Conservation (phyloP, 2,888 invertebrate species). For the Scelioninae gen. 1 region DNA sequence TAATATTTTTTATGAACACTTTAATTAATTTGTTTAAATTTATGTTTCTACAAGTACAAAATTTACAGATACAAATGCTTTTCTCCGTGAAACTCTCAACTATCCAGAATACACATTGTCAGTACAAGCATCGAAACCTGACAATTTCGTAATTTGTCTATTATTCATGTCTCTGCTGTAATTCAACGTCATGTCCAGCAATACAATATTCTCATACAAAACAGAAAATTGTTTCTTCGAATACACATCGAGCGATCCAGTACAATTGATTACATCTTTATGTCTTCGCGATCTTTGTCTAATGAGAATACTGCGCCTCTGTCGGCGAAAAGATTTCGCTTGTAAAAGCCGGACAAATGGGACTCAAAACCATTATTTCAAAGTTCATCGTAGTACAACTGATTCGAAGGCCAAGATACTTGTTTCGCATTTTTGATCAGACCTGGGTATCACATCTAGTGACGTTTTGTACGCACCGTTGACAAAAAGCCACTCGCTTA, state of each 20-base stretch:
- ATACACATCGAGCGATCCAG: conserved; percentile 4
- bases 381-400: conserved; percentile 29
- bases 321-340: conserved; percentile 47
- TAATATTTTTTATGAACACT: too few relatives aligned
- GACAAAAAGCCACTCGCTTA: conserved; percentile 5
- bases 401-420: conserved; percentile 19
- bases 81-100: too few relatives aligned
- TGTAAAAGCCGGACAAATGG: conserved; percentile 54
- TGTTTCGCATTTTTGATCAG: conserved; percentile 35
- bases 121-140: not conserved
- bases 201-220: conserved; percentile 15
- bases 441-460: conserved; percentile 4
- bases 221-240: conserved; percentile 34
- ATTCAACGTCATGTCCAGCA: not conserved
- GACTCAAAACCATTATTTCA: conserved; percentile 47
- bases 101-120: not conserved
- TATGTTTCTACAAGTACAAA: too few relatives aligned
- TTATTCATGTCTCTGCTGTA: not conserved
- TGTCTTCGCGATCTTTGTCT: conserved; percentile 32
- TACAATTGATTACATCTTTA: conserved; percentile 33
- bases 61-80: too few relatives aligned
- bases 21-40: too few relatives aligned
- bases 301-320: conserved; percentile 43
- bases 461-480: conserved; percentile 3
- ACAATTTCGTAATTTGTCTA: conserved; percentile 9